Conservation (phyloP, 2,888 invertebrate genomes). For the Perizoma affinitatum region DNA sequence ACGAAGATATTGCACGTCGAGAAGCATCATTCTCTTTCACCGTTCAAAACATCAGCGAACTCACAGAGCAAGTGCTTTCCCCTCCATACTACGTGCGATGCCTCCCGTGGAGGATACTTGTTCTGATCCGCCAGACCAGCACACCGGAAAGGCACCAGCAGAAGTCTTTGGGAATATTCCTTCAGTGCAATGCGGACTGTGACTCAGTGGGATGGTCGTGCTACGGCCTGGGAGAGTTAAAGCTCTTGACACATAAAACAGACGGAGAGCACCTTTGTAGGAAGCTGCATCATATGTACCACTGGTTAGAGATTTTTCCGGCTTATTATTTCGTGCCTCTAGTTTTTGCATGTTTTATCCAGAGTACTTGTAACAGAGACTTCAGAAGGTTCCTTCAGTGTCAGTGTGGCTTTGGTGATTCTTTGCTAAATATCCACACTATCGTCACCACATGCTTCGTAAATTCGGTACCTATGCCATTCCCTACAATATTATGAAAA, state of each 20-base stretch:
- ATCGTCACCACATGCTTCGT: too few species aligned
- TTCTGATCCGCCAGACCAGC: conserved; percentile 91
- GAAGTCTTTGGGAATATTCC: conserved; percentile 90
- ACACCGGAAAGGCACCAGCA: conserved; percentile 89
- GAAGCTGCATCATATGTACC: conserved; percentile 97
- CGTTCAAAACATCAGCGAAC: conserved; percentile 93
- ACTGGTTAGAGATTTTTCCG: conserved; percentile 83
- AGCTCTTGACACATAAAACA: conserved; percentile 93
- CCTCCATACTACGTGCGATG: conserved; percentile 96
- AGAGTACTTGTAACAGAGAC: too few species aligned
- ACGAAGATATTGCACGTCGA: conserved; percentile 92
- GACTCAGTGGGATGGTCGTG: conserved; percentile 99
- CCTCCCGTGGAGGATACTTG: conserved; percentile 99
- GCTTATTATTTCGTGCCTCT: too few species aligned
- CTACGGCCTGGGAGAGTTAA: conserved; percentile 96
- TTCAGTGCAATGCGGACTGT: conserved; percentile 98
- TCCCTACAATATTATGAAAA: too few species aligned
- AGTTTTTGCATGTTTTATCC: too few species aligned
- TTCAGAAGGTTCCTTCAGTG: too few species aligned
- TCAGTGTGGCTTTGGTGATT: too few species aligned
- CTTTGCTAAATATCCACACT: too few species aligned
- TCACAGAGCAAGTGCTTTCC: conserved; percentile 93
- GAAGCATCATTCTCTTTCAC: conserved; percentile 96
- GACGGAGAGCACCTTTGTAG: conserved; percentile 91
- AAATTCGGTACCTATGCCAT: too few species aligned